Conservation (phyloP, 2,888 invertebrate genomes). For the Chrysomela aeneicollis region DNA sequence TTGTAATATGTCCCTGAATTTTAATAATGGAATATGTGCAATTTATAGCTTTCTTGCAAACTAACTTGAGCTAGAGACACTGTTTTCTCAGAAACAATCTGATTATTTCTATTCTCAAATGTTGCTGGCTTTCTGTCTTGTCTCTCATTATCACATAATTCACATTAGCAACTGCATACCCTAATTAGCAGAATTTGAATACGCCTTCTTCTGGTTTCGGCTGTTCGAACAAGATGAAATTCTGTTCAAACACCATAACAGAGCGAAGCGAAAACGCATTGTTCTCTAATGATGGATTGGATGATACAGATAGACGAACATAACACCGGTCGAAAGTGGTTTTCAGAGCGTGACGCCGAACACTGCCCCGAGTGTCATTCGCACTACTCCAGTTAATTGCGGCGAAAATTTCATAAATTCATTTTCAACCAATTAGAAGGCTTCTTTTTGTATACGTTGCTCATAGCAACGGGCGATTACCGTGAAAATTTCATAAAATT, state of each 20-base stretch:
- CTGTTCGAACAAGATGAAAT: background rate
- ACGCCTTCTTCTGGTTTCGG: background rate
- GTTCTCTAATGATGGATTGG: conserved; percentile 9
- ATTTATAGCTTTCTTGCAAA: too few species aligned
- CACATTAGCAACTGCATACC: background rate
- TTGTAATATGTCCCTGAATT: too few species aligned
- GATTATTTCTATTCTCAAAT: background rate
- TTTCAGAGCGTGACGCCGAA: conserved; percentile 18
- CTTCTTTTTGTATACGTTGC: too few species aligned
- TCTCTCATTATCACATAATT: too few species aligned
- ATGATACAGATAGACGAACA: background rate
- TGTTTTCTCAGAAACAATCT: background rate
- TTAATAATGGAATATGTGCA: too few species aligned
- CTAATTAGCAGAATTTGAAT: conserved; percentile 6
- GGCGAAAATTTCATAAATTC: background rate
- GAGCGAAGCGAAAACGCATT: conserved; percentile 18
- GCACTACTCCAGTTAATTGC: background rate
- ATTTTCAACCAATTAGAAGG: too few species aligned
- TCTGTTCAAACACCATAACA: background rate
- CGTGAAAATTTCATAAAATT: too few species aligned
- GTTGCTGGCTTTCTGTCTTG: too few species aligned
- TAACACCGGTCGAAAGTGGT: background rate
- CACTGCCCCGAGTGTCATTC: background rate
- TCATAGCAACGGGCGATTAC: too few species aligned
- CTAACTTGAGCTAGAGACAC: too few species aligned